Evolutionary conservation across 2,113 vertebrate genomes (phyloP).

Genomic region (Chloropsis hardwickii): DNA sequence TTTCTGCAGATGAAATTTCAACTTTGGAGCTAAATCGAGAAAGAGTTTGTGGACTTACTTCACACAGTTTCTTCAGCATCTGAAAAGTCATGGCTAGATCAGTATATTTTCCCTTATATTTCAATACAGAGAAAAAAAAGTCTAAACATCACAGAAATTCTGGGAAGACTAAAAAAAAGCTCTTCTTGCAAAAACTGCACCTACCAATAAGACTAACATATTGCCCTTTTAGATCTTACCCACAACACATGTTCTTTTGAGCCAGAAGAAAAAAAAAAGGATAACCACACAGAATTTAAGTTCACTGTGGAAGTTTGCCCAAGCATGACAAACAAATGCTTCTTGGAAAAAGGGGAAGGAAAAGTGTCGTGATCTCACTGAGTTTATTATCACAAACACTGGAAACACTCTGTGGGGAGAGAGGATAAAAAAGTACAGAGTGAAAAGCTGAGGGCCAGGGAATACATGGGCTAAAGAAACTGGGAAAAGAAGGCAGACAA

Average conservation of each 20-base stretch:
- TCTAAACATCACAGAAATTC: background rate
- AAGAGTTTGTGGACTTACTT: background rate
- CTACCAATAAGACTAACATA: background rate
- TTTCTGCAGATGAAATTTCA: background rate
- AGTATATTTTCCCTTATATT: background rate
- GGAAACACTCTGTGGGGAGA: background rate
- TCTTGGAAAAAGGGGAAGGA: background rate
- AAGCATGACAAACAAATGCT: background rate
- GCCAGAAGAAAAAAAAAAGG: background rate
- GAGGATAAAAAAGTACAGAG: background rate
- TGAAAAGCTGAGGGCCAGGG: background rate
- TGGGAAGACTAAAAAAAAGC: background rate
- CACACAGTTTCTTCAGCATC: background rate
- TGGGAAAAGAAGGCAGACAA: background rate
- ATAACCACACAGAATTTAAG: background rate
- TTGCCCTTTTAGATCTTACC: background rate
- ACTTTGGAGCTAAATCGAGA: background rate
- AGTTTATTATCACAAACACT: background rate
- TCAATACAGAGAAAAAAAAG: background rate
- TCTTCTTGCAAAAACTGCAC: background rate
- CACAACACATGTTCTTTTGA: background rate
- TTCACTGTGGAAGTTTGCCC: background rate
- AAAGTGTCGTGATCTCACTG: background rate
- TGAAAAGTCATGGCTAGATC: background rate
- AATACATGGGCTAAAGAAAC: background rate